Percentiles rank a stretch among this genome's conserved stretches.
Conservation (phyloP, 1,140 invertebrate genomes). For the Agraylea sexmaculata region DNA sequence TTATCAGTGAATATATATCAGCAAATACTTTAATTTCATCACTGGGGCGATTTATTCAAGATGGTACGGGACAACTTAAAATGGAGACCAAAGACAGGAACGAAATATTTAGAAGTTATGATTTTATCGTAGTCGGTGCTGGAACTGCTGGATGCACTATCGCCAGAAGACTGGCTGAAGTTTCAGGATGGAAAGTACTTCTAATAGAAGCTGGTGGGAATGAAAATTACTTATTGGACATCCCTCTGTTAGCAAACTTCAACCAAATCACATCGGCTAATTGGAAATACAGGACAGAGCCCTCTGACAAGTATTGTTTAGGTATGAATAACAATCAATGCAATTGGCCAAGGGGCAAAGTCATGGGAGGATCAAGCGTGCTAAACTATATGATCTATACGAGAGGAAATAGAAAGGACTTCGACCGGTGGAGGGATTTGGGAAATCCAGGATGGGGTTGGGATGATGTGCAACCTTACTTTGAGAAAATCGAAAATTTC, state of each 20-base stretch:
- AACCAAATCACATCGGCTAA: slow-evolving; percentile 49
- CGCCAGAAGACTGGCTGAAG: slow-evolving; percentile 42
- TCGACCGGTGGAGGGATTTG: slow-evolving; percentile 61
- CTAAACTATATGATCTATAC: slow-evolving; percentile 89
- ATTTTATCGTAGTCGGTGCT: slow-evolving; percentile 28
- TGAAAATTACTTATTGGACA: slow-evolving; percentile 52
- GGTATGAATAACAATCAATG: slow-evolving; percentile 47
- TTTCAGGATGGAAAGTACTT: slow-evolving; percentile 36
- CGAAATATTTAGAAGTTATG: slow-evolving; percentile 22
- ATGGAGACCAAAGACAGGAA: no score
- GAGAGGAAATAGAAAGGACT: slow-evolving; percentile 62
- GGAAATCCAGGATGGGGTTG: slow-evolving; percentile 55
- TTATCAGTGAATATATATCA: no score
- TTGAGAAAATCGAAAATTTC: slow-evolving; percentile 59
- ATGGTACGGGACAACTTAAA: no score
- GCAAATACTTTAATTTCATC: no score
- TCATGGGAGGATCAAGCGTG: slow-evolving; percentile 72
- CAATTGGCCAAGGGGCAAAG: slow-evolving; percentile 63
- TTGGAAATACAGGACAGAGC: slow-evolving; percentile 55
- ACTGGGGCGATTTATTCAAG: no score
- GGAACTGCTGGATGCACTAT: slow-evolving; percentile 34
- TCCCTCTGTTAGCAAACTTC: slow-evolving; percentile 50
- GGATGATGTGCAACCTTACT: slow-evolving; percentile 69
- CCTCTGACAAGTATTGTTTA: slow-evolving; percentile 39
- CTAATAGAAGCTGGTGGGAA: slow-evolving; percentile 55